phyloP scores from a whole-genome alignment of 2,888 invertebrate species.

The Psylliodes chrysocephalus region DNA sequence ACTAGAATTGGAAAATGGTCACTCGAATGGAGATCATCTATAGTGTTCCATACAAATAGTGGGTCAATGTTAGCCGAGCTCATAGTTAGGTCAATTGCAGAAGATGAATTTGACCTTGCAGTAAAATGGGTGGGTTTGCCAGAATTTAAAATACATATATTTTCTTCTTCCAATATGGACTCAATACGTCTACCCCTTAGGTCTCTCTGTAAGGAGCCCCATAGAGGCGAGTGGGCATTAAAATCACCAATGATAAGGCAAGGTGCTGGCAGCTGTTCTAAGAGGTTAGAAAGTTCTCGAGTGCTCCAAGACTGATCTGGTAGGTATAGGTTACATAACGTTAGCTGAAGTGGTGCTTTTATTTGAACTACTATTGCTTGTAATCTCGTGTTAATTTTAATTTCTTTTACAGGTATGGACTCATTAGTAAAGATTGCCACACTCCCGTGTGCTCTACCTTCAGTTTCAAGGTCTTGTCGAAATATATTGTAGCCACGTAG shows the following conservation, averaged over 20 bases:
- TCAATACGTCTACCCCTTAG: neutral
- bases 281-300: neutral
- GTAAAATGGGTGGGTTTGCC: slow-evolving; percentile 12
- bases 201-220: neutral
- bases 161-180: neutral
- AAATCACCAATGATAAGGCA: neutral
- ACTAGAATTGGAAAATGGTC: neutral
- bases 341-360: neutral
- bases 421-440: neutral
- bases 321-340: slow-evolving; percentile 5
- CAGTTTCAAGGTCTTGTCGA: neutral
- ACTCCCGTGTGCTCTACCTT: neutral
- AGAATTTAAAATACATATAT: neutral
- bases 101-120: neutral
- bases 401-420: neutral
- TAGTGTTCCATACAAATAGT: neutral
- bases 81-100: slow-evolving; percentile 3
- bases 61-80: neutral
- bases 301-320: neutral
- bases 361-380: slow-evolving; percentile 5
- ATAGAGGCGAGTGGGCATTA: neutral
- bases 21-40: neutral
- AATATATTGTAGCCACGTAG: too few relatives aligned
- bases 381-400: neutral
- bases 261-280: neutral